Percentiles rank a stretch among this genome's conserved stretches.
Evolutionary conservation across 2,888 invertebrate species (phyloP).

Genomic region (Andrena fulva): DNA sequence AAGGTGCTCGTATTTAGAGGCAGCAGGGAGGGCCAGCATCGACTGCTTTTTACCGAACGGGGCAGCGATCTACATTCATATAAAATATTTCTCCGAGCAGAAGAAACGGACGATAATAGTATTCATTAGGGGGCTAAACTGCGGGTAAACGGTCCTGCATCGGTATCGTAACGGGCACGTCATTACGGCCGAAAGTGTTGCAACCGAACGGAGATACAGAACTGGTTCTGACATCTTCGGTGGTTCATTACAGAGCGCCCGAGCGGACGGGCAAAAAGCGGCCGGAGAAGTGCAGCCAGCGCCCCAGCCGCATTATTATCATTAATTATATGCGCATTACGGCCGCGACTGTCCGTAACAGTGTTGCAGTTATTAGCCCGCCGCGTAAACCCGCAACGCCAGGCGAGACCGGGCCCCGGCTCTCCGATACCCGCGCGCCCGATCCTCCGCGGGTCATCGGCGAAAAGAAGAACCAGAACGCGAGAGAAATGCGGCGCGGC

Average conservation of each 20-base stretch:
- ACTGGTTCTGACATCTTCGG: slow-evolving; percentile 73
- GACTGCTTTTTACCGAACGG: background rate
- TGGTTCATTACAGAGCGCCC: slow-evolving; percentile 66
- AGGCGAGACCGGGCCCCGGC: slow-evolving; percentile 34
- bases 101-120: slow-evolving; percentile 59
- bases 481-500: slow-evolving; percentile 8
- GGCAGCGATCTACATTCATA: slow-evolving; percentile 46
- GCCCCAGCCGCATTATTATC: slow-evolving; percentile 68
- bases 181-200: slow-evolving; percentile 58
- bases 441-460: background rate
- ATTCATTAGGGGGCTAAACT: slow-evolving; percentile 66
- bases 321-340: slow-evolving; percentile 73
- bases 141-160: slow-evolving; percentile 66
- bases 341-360: slow-evolving; percentile 64
- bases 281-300: slow-evolving; percentile 43
- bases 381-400: slow-evolving; percentile 25
- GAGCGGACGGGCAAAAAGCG: slow-evolving; percentile 62
- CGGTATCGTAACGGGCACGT: slow-evolving; percentile 65
- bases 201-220: slow-evolving; percentile 67
- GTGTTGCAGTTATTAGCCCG: slow-evolving; percentile 63
- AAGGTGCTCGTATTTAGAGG: slow-evolving; percentile 11
- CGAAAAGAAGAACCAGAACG: background rate
- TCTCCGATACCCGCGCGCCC: background rate
- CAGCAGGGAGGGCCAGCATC: background rate
- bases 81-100: slow-evolving; percentile 55